Percentiles rank a stretch among this genome's conserved stretches.
Conservation (phyloP, 1,140 invertebrate species). For the Phocides pigmalion region DNA sequence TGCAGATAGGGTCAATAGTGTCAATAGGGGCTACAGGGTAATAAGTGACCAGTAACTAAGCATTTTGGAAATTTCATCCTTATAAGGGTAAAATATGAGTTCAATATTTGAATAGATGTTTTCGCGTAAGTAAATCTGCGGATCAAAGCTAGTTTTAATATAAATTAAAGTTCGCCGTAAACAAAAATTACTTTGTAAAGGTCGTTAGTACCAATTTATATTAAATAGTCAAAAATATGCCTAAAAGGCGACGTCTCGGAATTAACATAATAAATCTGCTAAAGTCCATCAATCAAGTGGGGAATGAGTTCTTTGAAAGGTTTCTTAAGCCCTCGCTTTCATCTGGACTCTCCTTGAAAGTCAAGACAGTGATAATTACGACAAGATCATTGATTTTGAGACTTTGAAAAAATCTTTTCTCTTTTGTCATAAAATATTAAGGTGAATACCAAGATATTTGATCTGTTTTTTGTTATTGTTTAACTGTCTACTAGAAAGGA, state of each 20-base stretch:
- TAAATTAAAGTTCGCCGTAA: too few species aligned
- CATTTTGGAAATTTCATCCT: too few species aligned
- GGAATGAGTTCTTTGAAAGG: conserved; percentile 67
- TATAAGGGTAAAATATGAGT: too few species aligned
- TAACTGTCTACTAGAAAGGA: too few species aligned
- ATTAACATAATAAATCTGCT: conserved; percentile 78
- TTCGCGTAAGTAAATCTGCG: too few species aligned
- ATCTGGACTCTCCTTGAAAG: conserved; percentile 51
- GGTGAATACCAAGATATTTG: background rate
- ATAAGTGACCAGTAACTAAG: too few species aligned
- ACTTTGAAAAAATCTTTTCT: background rate
- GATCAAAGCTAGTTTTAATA: too few species aligned
- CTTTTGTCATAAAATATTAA: background rate
- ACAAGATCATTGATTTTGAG: conserved; percentile 4
- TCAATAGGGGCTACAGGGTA: too few species aligned
- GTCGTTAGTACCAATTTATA: background rate
- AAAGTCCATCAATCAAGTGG: conserved; percentile 66
- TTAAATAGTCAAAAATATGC: conserved; percentile 26
- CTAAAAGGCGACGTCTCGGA: conserved; percentile 42
- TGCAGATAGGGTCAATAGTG: too few species aligned
- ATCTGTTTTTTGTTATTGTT: background rate
- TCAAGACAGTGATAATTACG: conserved; percentile 51
- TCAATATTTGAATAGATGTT: too few species aligned
- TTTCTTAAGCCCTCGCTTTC: conserved; percentile 78
- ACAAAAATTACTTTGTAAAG: too few species aligned